phyloP scores from a whole-genome alignment of 2,797 vertebrate genomes.

The Eulemur coronatus region DNA sequence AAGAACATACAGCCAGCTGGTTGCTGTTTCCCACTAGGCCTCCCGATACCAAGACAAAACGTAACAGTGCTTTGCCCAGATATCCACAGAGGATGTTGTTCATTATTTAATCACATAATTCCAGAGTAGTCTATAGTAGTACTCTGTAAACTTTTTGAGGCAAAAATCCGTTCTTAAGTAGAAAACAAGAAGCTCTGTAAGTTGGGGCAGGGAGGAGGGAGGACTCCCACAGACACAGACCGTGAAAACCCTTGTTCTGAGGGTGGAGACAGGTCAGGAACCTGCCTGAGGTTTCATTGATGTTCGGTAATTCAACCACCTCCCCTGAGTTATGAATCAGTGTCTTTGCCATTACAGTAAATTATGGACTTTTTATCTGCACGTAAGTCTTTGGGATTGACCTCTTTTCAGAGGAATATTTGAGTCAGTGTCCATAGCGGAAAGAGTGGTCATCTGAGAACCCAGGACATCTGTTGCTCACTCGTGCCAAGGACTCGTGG shows the following conservation, averaged over 20 bases:
- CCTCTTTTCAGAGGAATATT: not conserved
- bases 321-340: rapidly evolving
- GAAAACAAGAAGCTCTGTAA: not conserved
- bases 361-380: not conserved
- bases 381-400: not conserved
- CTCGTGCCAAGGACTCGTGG: not conserved
- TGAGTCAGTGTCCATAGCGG: not conserved
- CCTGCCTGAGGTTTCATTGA: rapidly evolving
- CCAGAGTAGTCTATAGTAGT: rapidly evolving
- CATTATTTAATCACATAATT: not conserved
- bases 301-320: not conserved
- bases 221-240: not conserved
- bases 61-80: rapidly evolving
- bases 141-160: too few species aligned
- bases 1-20: not conserved
- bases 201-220: rapidly evolving
- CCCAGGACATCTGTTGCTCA: rapidly evolving
- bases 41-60: not conserved
- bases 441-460: not conserved
- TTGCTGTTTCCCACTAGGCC: not conserved
- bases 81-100: rapidly evolving
- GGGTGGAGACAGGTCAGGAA: not conserved
- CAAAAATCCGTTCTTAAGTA: rapidly evolving
- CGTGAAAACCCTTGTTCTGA: not conserved
- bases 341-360: not conserved